phyloP scores from a whole-genome alignment of 2,888 invertebrate species.

The Drosophila nr. fundita region DNA sequence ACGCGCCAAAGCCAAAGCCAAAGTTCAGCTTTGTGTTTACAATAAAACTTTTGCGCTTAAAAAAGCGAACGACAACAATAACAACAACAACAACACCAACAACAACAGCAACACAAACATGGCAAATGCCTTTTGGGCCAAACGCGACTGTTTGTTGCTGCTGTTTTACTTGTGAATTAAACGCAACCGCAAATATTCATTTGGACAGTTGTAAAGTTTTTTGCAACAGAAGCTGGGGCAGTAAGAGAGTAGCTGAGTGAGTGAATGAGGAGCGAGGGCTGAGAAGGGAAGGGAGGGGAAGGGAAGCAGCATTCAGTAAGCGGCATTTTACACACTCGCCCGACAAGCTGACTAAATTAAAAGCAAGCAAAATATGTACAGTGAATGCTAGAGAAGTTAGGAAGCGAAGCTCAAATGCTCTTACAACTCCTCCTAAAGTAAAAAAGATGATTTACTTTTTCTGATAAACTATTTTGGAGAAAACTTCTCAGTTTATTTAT shows the following conservation, averaged over 20 bases:
- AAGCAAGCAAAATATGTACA: conserved; percentile 52
- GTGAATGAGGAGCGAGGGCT: background rate
- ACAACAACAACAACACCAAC: conserved; percentile 17
- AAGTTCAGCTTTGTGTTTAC: conserved; percentile 66
- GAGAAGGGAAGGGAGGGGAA: background rate
- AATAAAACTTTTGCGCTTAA: conserved; percentile 73
- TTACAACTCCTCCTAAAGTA: background rate
- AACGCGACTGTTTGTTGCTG: conserved; percentile 53
- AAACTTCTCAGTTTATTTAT: background rate
- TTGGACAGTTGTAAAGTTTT: conserved; percentile 84
- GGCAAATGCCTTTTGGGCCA: conserved; percentile 39
- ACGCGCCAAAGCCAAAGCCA: conserved; percentile 49
- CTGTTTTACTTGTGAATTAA: conserved; percentile 85
- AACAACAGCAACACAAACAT: conserved; percentile 15
- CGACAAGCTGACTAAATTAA: conserved; percentile 83
- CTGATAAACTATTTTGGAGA: background rate
- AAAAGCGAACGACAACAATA: conserved; percentile 25
- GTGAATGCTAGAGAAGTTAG: background rate
- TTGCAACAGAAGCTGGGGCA: conserved; percentile 57
- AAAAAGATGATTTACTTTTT: background rate
- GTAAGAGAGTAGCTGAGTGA: background rate
- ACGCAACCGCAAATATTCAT: conserved; percentile 85
- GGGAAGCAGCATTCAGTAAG: conserved; percentile 42
- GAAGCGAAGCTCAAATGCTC: conserved; percentile 19
- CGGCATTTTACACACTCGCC: conserved; percentile 68